Evolutionary conservation across 2,888 invertebrate genomes (phyloP).

Genomic region (Odontocolon sp.): DNA sequence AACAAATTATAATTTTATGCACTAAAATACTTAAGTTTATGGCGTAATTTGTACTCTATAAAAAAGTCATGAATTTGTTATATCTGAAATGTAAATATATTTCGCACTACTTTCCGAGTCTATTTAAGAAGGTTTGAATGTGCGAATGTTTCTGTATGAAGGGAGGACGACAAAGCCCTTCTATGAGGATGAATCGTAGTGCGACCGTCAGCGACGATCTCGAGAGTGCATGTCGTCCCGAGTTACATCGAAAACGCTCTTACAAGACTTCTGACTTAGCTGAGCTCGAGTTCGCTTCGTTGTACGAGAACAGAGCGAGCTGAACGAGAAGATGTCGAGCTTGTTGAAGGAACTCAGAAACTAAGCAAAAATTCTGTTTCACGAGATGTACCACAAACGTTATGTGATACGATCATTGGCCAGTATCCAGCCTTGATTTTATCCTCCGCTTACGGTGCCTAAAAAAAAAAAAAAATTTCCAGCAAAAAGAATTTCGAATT

Average conservation of each 20-base stretch:
- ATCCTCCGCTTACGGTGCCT: too few species aligned
- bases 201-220: slow-evolving; percentile 41
- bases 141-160: background rate
- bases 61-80: too few species aligned
- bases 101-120: too few species aligned
- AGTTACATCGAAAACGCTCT: slow-evolving; percentile 33
- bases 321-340: slow-evolving; percentile 6
- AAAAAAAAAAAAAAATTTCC: too few species aligned
- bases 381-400: background rate
- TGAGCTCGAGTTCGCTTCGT: slow-evolving; percentile 22
- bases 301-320: slow-evolving; percentile 3
- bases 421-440: too few species aligned
- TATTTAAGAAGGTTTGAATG: too few species aligned
- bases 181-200: background rate
- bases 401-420: too few species aligned
- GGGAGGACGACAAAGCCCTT: background rate
- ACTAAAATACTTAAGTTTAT: too few species aligned
- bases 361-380: slow-evolving; percentile 26
- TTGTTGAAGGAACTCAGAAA: slow-evolving; percentile 9
- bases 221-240: slow-evolving; percentile 47
- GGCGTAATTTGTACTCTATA: too few species aligned
- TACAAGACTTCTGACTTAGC: slow-evolving; percentile 52
- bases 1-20: too few species aligned
- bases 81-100: too few species aligned
- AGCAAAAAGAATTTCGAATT: too few species aligned